Evolutionary conservation across 1,140 invertebrate genomes (phyloP), one percentile per base, ranked within the genome.

Genomic region (Dolichoris vasculosae): DNA sequence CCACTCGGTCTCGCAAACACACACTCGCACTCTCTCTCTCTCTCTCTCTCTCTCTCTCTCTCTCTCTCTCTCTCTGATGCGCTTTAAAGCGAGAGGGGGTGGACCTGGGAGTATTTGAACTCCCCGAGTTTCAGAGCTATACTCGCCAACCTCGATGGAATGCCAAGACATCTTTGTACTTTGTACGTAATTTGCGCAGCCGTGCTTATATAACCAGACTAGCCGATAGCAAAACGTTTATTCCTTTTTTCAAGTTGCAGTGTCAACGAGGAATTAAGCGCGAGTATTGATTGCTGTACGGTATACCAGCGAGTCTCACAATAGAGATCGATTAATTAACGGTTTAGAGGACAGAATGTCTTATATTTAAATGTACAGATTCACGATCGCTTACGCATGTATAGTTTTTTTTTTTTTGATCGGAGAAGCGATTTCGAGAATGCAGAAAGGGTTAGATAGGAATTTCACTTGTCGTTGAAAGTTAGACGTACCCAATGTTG

Each of bases 141-240:
- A 35, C 78, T 43, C 55, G 9, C 38, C 78, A 67, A 71, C 32
- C 63, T 30, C 23, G 67, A 79, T 63, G 71, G 82, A 83, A 83
- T 83, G 38, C 59, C n/a, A 26, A 32, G 59, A 83, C 82, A 83
- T 55, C 82, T 83, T 77, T 46, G 48, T 55, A 77, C 55, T 83
- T 83, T 83, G 82, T 83, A 46, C 38, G 73, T 77, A 83, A 83
- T 83, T 83, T 83, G 82, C 82, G 73, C 55, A 26, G 38, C 35
- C 51, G 40, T 51, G 40, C 46, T 46, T 77, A 51, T 55, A 46
- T 55, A 32, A 23, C 0, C 43, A 26, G 23, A 59, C 7, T 26
- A 59, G 55, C 55, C 2, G 23, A 59, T 26, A 13, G 2, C 23
- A 6, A 59, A 59, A 59, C 9, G 23, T 26, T 59, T 59, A 26